A percentile compares a stretch with the other conserved stretches of the same genome.
Conservation (phyloP, 2,888 invertebrate genomes). For the Harpalus rubripes region DNA sequence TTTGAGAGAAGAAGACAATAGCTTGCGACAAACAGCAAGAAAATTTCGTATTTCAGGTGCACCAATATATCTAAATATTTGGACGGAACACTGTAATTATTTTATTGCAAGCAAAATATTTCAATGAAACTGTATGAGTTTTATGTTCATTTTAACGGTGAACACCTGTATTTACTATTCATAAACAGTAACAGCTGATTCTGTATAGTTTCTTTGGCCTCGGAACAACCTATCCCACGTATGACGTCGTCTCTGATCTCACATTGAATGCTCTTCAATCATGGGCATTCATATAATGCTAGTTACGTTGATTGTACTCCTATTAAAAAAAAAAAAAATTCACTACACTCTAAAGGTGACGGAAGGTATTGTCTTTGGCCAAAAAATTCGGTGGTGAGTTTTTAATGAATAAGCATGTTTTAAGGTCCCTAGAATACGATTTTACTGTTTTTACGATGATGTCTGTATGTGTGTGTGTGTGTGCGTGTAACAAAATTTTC, state of each 20-base stretch:
- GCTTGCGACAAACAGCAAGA: no score
- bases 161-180: background rate
- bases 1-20: no score
- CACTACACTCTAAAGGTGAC: background rate
- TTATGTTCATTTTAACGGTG: background rate
- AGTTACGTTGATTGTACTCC: background rate
- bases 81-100: background rate
- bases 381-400: no score
- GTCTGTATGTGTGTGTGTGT: no score
- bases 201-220: background rate
- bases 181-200: background rate
- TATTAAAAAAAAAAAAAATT: background rate
- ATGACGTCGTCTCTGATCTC: background rate
- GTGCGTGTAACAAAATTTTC: no score
- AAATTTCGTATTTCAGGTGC: no score
- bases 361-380: no score
- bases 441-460: no score
- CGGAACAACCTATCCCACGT: constrained; percentile 1
- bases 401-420: no score
- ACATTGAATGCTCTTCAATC: background rate
- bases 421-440: no score
- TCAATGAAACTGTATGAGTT: background rate
- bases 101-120: background rate
- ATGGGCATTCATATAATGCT: background rate
- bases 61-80: no score